Conservation (phyloP, 1,140 invertebrate species). For the Zaprionus vittiger region DNA sequence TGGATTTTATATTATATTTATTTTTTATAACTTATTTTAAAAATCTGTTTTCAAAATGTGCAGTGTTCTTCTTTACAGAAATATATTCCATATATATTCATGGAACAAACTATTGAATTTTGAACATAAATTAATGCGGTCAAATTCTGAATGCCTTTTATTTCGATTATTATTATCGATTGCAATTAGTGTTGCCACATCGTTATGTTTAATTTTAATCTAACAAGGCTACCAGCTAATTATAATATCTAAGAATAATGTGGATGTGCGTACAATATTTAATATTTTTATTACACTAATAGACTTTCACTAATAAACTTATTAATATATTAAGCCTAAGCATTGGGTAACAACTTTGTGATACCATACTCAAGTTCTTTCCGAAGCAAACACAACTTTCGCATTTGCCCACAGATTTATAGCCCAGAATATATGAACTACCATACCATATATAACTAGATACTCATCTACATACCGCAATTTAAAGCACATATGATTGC, state of each 20-base stretch:
- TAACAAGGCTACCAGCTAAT: no score
- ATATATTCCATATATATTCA: no score
- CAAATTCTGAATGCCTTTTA: no score
- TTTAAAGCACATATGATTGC: slow-evolving; percentile 36
- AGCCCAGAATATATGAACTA: background rate
- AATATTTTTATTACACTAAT: background rate
- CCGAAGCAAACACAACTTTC: slow-evolving; percentile 17
- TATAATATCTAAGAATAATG: no score
- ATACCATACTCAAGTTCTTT: background rate
- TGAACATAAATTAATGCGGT: background rate
- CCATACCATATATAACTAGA: background rate
- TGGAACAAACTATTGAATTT: no score
- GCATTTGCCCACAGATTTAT: slow-evolving; percentile 21
- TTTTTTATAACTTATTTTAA: background rate
- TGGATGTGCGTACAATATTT: background rate
- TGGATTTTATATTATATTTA: no score
- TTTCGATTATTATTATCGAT: no score
- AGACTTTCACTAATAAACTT: no score
- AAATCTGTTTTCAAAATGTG: background rate
- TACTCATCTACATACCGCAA: slow-evolving; percentile 12
- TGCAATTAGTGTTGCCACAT: no score
- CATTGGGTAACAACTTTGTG: background rate
- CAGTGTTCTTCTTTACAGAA: no score
- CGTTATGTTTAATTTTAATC: no score
- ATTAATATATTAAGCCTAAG: background rate